Evolutionary conservation across 2,113 vertebrate species (phyloP), one percentile per base, ranked within the genome.

Genomic region (Hymenochirus boettgeri): DNA sequence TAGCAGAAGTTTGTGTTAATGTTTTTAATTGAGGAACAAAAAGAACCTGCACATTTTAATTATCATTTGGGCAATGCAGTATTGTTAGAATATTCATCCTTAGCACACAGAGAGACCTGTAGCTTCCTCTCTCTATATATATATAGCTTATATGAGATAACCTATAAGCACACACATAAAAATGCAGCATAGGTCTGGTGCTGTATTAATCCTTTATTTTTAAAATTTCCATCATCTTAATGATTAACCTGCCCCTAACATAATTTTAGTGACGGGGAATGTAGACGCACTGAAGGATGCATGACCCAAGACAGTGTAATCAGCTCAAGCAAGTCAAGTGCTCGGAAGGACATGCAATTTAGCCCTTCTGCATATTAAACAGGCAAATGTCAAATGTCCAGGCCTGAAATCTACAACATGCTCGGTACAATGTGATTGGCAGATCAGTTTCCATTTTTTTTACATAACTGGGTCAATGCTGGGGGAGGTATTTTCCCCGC

Each of bases 1-100:
- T 81, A 82, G 80, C 80, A 73, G 80, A 76, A 82, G 83, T 79
- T 82, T 78, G 70, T 70, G 29, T 76, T 79, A 76, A 71, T 10
- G 76, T 72, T 75, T 79, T 71, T 29, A 79, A 70, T 70, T 70
- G 42, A 76, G 71, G 80, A 77, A 75, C 75, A 66, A 80, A 76
- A 63, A 79, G 72, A 1, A 18, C n/a, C n/a, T 76, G 72, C 62
- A 77, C 74, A 73, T 73, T 76, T 81, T n/a, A n/a, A 85, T 89
- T 82, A 77, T 80, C 76, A 80, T 74, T 75, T 77, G 24, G 71
- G 56, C 1, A 18, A n/a, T 12, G 66, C 46, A 70, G 77, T 29
- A 29, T 69, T 70, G 59, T 64, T 61, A 73, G 69, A 54, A 46
- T 24, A n/a, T n/a, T n/a, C n/a, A n/a, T n/a, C n/a, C n/a, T n/a